Evolutionary conservation across 1,140 invertebrate species (phyloP), one percentile per base, ranked within the genome.

Genomic region (Doryteuthis pealeii): DNA sequence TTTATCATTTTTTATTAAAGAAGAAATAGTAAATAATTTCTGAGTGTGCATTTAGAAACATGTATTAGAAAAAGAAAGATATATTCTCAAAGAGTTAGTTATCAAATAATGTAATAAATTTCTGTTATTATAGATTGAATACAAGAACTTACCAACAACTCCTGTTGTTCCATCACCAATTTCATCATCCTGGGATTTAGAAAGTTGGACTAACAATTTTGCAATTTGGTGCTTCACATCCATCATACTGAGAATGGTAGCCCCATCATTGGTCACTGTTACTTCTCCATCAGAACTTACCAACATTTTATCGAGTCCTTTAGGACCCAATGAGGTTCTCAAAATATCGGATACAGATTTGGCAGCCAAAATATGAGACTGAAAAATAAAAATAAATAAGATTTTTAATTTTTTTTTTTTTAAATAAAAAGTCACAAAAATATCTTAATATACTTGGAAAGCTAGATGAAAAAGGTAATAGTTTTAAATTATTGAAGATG

Each of bases 101-200:
- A n/a, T n/a, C n/a, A n/a, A n/a, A n/a, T n/a, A n/a, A n/a, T n/a
- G n/a, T n/a, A n/a, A n/a, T n/a, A n/a, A n/a, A n/a, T n/a, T n/a
- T n/a, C n/a, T n/a, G n/a, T n/a, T n/a, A n/a, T n/a, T n/a, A n/a
- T n/a, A n/a, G n/a, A n/a, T n/a, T n/a, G n/a, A n/a, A 40, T 40
- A 40, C 10, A 40, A 40, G 40, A 18, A 76, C 87, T 80, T 82
- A 92, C 91, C 95, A 74, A 99, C 98, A 83, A 99, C 98, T 32
- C 98, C 98, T 72, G 98, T 99, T 18, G 98, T 99, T 58, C 98
- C 98, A 91, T 99, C 98, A 31, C 98, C 98, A 85, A 99, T 99
- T 90, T 99, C 98, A 90, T 99, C 96, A 89, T 99, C 98, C 87
- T 99, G 98, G 74, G 97, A 99, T 87, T 99, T 96, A 18, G 96